phyloP scores from a whole-genome alignment of 2,888 invertebrate species.

The Amorpha juglandis region DNA sequence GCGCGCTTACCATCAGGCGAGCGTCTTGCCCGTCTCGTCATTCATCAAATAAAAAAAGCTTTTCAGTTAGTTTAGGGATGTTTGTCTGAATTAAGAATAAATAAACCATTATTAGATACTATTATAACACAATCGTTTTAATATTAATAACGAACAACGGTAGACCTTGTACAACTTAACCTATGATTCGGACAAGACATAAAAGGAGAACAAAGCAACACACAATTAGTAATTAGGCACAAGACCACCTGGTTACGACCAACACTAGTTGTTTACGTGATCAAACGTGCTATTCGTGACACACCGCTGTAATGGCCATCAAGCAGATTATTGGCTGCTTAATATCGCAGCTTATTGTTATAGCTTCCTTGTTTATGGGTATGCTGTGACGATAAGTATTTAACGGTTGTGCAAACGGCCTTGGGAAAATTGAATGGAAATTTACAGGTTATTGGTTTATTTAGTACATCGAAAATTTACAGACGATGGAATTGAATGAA shows the following conservation, averaged over 20 bases:
- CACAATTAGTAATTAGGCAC: slow-evolving; percentile 55
- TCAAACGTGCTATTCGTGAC: slow-evolving; percentile 44
- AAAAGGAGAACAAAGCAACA: slow-evolving; percentile 32
- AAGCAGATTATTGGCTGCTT: slow-evolving; percentile 20
- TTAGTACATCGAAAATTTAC: too few relatives aligned
- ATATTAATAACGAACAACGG: too few relatives aligned
- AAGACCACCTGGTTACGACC: slow-evolving; percentile 57
- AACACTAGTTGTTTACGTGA: slow-evolving; percentile 61
- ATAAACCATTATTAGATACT: too few relatives aligned
- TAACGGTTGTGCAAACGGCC: slow-evolving; percentile 5
- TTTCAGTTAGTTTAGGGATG: too few relatives aligned
- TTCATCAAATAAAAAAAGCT: too few relatives aligned
- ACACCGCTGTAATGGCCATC: slow-evolving; percentile 34
- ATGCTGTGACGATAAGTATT: slow-evolving; percentile 10
- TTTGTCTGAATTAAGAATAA: too few relatives aligned
- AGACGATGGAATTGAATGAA: too few relatives aligned
- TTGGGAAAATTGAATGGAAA: slow-evolving; percentile 19
- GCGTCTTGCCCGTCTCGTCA: too few relatives aligned
- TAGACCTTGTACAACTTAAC: not conserved
- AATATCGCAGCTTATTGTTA: slow-evolving; percentile 26
- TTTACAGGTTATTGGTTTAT: not conserved
- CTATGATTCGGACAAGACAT: slow-evolving; percentile 18
- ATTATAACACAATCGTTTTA: too few relatives aligned
- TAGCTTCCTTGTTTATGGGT: slow-evolving; percentile 15
- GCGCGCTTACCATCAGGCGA: too few relatives aligned